These are phyloP conservation scores for Pseudochromis fuscus DNA, from an alignment of 2,797 vertebrate species.

Conservation along the genomic window DNA sequence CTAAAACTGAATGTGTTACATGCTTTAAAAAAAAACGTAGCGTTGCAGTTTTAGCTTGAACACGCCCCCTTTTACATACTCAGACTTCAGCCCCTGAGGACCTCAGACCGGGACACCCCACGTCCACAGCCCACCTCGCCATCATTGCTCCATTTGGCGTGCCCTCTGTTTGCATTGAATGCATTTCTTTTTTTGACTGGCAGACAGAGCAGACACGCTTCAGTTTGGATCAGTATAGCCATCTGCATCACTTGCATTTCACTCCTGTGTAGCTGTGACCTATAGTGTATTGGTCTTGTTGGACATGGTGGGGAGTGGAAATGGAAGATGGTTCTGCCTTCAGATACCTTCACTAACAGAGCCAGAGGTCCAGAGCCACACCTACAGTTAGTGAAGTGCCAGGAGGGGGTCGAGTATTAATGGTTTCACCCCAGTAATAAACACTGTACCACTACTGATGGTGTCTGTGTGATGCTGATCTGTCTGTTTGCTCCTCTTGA, in stretches of 20 bases:
- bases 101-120: too few relatives aligned
- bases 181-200: constrained; percentile 4
- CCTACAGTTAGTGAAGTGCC: too few relatives aligned
- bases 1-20: constrained; percentile 12
- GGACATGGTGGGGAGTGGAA: background rate
- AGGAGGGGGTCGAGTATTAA: too few relatives aligned
- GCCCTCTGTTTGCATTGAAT: constrained; percentile 2
- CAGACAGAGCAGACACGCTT: background rate
- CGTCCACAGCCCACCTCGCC: too few relatives aligned
- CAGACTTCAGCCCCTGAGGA: too few relatives aligned
- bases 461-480: too few relatives aligned
- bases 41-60: background rate
- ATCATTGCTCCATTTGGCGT: constrained; percentile 1
- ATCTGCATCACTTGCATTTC: constrained; percentile 22
- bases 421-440: too few relatives aligned
- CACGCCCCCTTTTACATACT: too few relatives aligned
- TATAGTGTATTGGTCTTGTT: background rate
- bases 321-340: background rate
- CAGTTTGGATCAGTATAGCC: constrained; percentile 23
- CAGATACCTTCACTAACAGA: background rate
- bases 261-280: constrained; percentile 13
- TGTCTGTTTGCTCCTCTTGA: too few relatives aligned
- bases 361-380: background rate
- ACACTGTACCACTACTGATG: too few relatives aligned
- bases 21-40: background rate